These are phyloP conservation scores for Neoseiulus cucumeris DNA, from an alignment of 1,140 invertebrate genomes.

Conservation along the genomic window DNA sequence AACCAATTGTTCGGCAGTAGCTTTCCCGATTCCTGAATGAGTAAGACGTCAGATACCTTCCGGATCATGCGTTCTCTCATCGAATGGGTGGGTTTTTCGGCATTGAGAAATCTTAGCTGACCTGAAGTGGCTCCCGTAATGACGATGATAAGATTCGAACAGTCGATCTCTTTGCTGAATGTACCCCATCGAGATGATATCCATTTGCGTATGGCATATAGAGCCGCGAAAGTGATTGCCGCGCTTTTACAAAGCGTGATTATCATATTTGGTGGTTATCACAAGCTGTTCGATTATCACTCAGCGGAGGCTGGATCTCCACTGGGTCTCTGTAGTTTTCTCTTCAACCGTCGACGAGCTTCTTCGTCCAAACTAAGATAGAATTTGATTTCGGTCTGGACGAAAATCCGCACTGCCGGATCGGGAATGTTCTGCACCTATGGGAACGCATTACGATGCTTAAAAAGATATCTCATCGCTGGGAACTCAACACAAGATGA, in stretches of 20 bases:
- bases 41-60: not conserved
- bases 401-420: not conserved
- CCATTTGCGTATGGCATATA: not conserved
- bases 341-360: not conserved
- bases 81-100: not conserved
- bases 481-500: too few relatives aligned
- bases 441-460: too few relatives aligned
- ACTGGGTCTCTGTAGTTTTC: not conserved
- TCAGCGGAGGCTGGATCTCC: not conserved
- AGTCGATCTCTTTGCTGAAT: not conserved
- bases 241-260: not conserved
- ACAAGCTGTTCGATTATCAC: too few relatives aligned
- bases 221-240: not conserved
- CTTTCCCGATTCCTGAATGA: not conserved
- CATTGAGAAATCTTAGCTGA: too few relatives aligned
- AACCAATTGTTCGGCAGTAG: not conserved
- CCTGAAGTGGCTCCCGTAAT: constrained; percentile 5
- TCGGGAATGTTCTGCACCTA: not conserved
- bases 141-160: not conserved
- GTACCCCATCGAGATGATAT: not conserved
- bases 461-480: too few relatives aligned
- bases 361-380: not conserved
- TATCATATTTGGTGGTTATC: too few relatives aligned
- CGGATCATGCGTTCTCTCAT: not conserved
- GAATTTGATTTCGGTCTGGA: not conserved